A percentile compares a stretch with the other conserved stretches of the same genome.
Evolutionary conservation across 2,888 invertebrate species (phyloP).

Genomic region (Drosophila kuntzei): DNA sequence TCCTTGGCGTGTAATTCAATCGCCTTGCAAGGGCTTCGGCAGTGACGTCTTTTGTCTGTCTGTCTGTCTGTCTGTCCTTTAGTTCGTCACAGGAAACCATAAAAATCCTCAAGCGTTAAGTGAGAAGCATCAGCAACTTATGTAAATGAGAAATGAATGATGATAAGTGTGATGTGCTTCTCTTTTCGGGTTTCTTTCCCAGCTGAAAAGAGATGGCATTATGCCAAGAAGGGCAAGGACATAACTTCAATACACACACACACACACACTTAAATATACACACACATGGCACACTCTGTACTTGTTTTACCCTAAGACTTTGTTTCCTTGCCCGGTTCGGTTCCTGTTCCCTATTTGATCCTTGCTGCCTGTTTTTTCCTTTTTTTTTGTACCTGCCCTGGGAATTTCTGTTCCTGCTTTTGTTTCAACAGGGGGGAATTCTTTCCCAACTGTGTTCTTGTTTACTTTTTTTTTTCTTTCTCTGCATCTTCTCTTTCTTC

Average conservation of each 20-base stretch:
- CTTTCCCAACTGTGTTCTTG: constrained; percentile 34
- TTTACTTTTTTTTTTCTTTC: constrained; percentile 24
- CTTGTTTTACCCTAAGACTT: constrained; percentile 64
- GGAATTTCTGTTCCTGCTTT: constrained; percentile 61
- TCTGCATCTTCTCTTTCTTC: constrained; percentile 12
- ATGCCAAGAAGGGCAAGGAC: constrained; percentile 46
- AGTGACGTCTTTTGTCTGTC: constrained; percentile 52
- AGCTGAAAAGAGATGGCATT: constrained; percentile 36
- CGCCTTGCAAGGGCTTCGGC: constrained; percentile 55
- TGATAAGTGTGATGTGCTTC: constrained; percentile 67
- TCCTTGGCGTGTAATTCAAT: constrained; percentile 68
- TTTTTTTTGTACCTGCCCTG: constrained; percentile 76
- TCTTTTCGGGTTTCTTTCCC: constrained; percentile 71
- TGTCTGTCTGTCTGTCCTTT: constrained; percentile 35
- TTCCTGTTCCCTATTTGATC: constrained; percentile 42
- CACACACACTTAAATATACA: constrained; percentile 11
- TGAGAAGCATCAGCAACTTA: constrained; percentile 46
- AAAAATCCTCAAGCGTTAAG: constrained; percentile 71
- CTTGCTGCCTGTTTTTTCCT: constrained; percentile 21
- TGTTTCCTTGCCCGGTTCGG: constrained; percentile 51
- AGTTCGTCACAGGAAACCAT: constrained; percentile 82
- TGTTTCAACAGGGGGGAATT: constrained; percentile 58
- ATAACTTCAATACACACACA: constrained; percentile 25
- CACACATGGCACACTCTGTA: constrained; percentile 33
- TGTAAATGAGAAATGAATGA: constrained; percentile 79